Evolutionary conservation across 2,888 invertebrate genomes (phyloP).

Genomic region (Agrochola lota): DNA sequence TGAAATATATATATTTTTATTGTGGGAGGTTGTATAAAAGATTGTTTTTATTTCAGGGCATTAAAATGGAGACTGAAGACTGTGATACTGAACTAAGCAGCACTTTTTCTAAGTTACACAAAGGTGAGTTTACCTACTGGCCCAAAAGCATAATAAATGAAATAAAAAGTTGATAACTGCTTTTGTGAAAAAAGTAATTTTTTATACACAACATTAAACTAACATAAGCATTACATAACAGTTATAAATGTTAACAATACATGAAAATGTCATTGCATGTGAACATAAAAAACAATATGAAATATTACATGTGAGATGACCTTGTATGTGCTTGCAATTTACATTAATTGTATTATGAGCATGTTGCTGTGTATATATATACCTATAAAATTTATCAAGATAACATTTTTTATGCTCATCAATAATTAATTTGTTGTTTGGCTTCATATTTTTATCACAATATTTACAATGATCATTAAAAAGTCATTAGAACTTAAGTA

Average conservation of each 20-base stretch:
- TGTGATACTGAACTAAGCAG: constrained; percentile 67
- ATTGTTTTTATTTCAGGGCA: constrained; percentile 70
- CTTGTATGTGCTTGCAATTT: constrained; percentile 29
- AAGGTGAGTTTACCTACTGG: constrained; percentile 65
- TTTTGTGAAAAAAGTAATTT: neutral
- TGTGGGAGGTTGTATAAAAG: neutral
- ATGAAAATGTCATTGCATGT: constrained; percentile 21
- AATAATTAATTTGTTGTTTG: neutral
- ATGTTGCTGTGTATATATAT: neutral
- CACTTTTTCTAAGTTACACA: constrained; percentile 61
- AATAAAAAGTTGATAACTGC: too few relatives aligned
- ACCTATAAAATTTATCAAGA: neutral
- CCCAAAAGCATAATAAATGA: neutral
- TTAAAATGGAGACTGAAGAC: constrained; percentile 73
- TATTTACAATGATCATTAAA: neutral
- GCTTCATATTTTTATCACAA: neutral
- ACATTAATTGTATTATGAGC: constrained; percentile 23
- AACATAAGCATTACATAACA: neutral
- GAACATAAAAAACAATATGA: constrained; percentile 21
- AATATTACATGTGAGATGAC: constrained; percentile 27
- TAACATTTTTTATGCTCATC: neutral
- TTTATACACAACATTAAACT: neutral
- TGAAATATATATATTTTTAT: neutral
- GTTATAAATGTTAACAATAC: constrained; percentile 21
- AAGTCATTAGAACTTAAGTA: neutral